These are phyloP conservation scores for Saccostrea echinata DNA, from an alignment of 1,140 invertebrate genomes.

Conservation along the genomic window DNA sequence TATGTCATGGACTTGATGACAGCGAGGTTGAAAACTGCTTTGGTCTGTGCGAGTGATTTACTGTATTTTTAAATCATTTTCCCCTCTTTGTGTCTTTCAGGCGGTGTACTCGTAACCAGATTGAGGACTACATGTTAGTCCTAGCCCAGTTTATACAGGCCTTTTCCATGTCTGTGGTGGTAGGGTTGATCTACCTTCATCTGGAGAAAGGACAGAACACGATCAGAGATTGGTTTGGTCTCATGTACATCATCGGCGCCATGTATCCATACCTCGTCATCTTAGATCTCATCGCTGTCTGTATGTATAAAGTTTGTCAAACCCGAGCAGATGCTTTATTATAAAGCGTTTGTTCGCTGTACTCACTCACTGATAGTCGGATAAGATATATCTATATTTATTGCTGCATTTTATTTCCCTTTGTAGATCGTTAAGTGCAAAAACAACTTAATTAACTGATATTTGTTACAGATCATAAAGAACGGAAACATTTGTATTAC, in stretches of 20 bases:
- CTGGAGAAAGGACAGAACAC: constrained; percentile 66
- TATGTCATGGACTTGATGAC: too few relatives aligned
- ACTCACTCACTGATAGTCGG: too few relatives aligned
- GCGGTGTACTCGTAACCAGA: constrained; percentile 66
- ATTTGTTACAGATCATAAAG: constrained; percentile 69
- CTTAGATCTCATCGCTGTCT: constrained; percentile 72
- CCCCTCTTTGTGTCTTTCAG: constrained; percentile 51
- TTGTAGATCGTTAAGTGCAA: too few relatives aligned
- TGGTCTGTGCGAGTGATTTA: too few relatives aligned
- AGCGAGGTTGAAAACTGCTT: too few relatives aligned
- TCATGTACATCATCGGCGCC: constrained; percentile 72
- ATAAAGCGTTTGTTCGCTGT: too few relatives aligned
- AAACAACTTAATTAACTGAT: not conserved
- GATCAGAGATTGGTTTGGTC: constrained; percentile 71
- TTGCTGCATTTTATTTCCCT: too few relatives aligned
- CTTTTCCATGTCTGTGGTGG: constrained; percentile 72
- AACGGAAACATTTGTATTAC: constrained; percentile 69
- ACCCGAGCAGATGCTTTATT: too few relatives aligned
- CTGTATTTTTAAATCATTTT: not conserved
- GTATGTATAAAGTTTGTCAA: constrained; percentile 58
- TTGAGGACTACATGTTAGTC: constrained; percentile 71
- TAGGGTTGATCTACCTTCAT: constrained; percentile 71
- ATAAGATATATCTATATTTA: too few relatives aligned
- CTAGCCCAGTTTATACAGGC: constrained; percentile 70
- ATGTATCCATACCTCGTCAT: constrained; percentile 75